phyloP scores from a whole-genome alignment of 2,113 vertebrate species.

The Vidua chalybeata region DNA sequence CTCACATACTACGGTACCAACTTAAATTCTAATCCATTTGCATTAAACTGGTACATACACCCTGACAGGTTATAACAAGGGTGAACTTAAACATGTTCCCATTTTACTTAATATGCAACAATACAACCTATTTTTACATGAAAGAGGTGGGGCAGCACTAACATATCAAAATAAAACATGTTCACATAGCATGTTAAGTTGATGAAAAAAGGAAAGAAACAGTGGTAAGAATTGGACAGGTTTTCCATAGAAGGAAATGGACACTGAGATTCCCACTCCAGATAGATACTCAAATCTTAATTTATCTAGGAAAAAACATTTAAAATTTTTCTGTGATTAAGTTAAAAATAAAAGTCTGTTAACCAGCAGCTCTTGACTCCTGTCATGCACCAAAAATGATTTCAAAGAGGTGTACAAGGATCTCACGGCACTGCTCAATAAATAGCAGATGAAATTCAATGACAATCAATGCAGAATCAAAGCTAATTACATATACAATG shows the following conservation, averaged over 20 bases:
- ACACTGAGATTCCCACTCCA: not conserved
- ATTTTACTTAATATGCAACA: not conserved
- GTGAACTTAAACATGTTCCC: not conserved
- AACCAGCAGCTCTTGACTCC: not conserved
- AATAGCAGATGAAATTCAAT: constrained; percentile 53
- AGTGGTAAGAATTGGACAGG: not conserved
- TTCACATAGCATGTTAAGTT: not conserved
- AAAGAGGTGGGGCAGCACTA: not conserved
- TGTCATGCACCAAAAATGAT: not conserved
- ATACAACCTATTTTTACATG: not conserved
- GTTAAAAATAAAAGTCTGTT: not conserved
- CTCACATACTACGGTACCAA: not conserved
- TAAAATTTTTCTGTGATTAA: not conserved
- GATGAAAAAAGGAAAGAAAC: not conserved
- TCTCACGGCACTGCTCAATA: not conserved
- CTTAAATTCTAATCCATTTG: not conserved
- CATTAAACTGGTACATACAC: not conserved
- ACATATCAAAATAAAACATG: not conserved
- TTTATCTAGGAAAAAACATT: not conserved
- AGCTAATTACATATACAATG: constrained; percentile 45
- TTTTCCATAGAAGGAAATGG: not conserved
- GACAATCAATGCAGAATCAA: constrained; percentile 58
- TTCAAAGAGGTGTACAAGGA: not conserved
- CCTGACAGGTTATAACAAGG: not conserved
- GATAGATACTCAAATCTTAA: not conserved